Percentiles rank a stretch among this genome's conserved stretches.
These are phyloP conservation scores for Zoanthus gigantus DNA, from an alignment of 92 coral and sea anemone genomes.

Conservation along the genomic window DNA sequence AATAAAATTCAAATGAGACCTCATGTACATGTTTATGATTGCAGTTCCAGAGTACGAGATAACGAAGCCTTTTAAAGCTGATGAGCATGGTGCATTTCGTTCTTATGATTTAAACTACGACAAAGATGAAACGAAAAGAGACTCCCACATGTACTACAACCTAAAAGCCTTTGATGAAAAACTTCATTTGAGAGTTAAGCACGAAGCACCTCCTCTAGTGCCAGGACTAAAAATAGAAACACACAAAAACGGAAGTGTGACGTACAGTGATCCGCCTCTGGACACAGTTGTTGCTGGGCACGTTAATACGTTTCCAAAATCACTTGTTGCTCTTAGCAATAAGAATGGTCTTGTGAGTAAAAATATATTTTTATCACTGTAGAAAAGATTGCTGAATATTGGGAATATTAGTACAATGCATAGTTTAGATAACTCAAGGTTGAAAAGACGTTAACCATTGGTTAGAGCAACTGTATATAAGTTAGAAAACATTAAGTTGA, in stretches of 20 bases:
- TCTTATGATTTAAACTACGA: constrained; percentile 24
- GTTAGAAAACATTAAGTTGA: too few species aligned
- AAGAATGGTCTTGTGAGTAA: constrained; percentile 33
- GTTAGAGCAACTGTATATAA: too few species aligned
- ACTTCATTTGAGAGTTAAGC: constrained; percentile 24
- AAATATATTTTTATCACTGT: too few species aligned
- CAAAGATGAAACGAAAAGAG: constrained; percentile 1
- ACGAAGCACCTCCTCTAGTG: background rate
- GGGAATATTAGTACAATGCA: too few species aligned
- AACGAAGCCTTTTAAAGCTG: constrained; percentile 42
- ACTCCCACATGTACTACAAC: constrained; percentile 15
- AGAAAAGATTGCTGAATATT: too few species aligned
- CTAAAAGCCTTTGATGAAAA: constrained; percentile 4
- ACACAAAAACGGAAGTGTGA: constrained; percentile 6
- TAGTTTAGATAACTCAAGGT: too few species aligned
- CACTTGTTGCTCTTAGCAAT: constrained; percentile 28
- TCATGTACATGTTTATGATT: background rate
- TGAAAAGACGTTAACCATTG: too few species aligned
- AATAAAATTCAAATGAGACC: too few species aligned
- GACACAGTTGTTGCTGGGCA: constrained; percentile 12
- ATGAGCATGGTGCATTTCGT: constrained; percentile 7
- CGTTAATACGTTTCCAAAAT: constrained; percentile 18
- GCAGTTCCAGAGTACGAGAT: constrained; percentile 31
- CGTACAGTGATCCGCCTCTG: background rate
- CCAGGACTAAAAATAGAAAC: constrained; percentile 24